These are phyloP conservation scores for Drosophila sulfurigaster DNA, from an alignment of 1,140 invertebrate species.

Conservation along the genomic window DNA sequence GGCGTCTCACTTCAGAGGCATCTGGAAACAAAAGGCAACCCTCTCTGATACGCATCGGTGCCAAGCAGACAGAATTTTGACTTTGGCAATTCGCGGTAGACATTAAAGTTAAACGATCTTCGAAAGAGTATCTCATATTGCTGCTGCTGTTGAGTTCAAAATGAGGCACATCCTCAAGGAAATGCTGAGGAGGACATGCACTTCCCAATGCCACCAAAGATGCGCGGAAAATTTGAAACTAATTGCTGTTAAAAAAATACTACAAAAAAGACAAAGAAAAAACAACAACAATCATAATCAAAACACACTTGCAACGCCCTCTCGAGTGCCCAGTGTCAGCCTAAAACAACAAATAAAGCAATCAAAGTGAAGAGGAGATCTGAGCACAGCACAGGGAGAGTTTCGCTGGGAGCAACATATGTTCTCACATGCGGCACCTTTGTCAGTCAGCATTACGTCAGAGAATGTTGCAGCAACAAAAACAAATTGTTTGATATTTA, in stretches of 20 bases:
- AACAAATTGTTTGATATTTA: constrained; percentile 81
- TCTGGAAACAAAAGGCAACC: background rate
- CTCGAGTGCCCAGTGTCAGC: constrained; percentile 47
- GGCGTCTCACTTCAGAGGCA: constrained; percentile 5
- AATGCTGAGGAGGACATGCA: constrained; percentile 48
- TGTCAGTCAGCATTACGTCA: constrained; percentile 81
- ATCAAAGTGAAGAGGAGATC: constrained; percentile 58
- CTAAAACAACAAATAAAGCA: constrained; percentile 84
- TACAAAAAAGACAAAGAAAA: constrained; percentile 10
- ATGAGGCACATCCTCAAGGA: constrained; percentile 68
- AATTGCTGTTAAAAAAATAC: constrained; percentile 56
- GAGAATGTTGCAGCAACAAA: constrained; percentile 43
- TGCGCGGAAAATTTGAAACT: constrained; percentile 66
- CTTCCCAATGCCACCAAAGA: constrained; percentile 74
- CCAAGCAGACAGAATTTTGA: constrained; percentile 68
- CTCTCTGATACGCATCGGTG: constrained; percentile 57
- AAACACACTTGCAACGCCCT: constrained; percentile 79
- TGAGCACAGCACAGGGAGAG: background rate
- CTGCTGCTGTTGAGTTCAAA: constrained; percentile 38
- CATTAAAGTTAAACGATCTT: constrained; percentile 38
- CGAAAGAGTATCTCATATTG: background rate
- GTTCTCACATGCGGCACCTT: constrained; percentile 73
- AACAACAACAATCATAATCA: constrained; percentile 63
- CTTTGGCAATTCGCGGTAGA: constrained; percentile 60
- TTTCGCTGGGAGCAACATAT: constrained; percentile 53